Evolutionary conservation across 2,113 vertebrate species (phyloP), one percentile per base, ranked within the genome.

Genomic region (Regulus satrapa): DNA sequence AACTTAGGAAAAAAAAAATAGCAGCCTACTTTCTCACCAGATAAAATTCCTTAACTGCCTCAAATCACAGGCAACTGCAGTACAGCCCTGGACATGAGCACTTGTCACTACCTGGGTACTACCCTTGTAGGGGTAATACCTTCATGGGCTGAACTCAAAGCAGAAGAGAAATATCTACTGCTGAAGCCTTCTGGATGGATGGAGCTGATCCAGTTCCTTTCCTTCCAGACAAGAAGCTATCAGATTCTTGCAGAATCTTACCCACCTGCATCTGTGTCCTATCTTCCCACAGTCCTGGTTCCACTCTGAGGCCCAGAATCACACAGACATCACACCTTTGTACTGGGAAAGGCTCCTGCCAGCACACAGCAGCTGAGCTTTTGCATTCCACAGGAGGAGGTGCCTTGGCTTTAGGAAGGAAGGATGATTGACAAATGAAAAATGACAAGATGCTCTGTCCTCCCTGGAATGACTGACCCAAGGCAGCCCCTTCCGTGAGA

Each of bases 1-100:
- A 95, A 95, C 86, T 89, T 91, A 25, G 14, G 61, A 36, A 46
- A 28, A 79, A 73, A 89, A 69, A 74, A 36, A 43, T 26, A 66
- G 43, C 43, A 73, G 31, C 24, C 51, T 93, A 63, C 25, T 89
- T 92, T 51, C 40, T 89, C 23, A 75, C 32, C 4, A 1, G n/a
- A 23, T 41, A 49, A 61, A 54, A 75, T 49, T 80, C 54, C 31
- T 92, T 43, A 72, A 75, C 28, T 20, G 34, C 34, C n/a, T 79
- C 41, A 79, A 14, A 88, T 45, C n/a, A 52, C 1, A 8, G 45
- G 43, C 0, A 1, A 23, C 40, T 2, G 8, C 2, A 8, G 25
- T 51, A 31, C 38, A 85, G 24, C 18, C 59, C 23, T 7, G 6
- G 43, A 36, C 36, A 45, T 0, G 1, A 79, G 34, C 41, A 43